Conservation (phyloP, 2,113 vertebrate genomes). For the Melanostigma gelatinosum region DNA sequence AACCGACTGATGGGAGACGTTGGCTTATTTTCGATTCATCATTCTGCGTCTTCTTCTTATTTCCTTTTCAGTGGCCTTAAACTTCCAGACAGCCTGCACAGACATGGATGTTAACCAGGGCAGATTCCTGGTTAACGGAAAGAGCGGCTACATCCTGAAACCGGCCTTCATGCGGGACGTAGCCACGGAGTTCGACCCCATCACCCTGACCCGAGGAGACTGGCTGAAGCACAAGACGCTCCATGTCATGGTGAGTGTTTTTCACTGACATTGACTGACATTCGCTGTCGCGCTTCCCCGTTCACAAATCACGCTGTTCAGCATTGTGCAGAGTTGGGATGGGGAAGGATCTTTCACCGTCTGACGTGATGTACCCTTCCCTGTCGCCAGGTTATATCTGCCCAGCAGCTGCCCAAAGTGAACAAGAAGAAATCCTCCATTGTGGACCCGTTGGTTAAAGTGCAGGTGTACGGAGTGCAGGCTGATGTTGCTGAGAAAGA, state of each 20-base stretch:
- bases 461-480: slow-evolving; percentile 88
- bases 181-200: slow-evolving; percentile 88
- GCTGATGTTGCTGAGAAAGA: slow-evolving; percentile 84
- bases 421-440: slow-evolving; percentile 89
- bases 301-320: not conserved
- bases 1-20: not conserved
- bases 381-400: slow-evolving; percentile 89
- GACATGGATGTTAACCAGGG: slow-evolving; percentile 96
- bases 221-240: slow-evolving; percentile 89
- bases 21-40: not conserved
- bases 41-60: not conserved
- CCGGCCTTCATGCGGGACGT: slow-evolving; percentile 88
- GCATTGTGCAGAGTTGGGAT: not conserved
- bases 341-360: not conserved
- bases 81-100: slow-evolving; percentile 91
- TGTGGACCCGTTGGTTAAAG: slow-evolving; percentile 90
- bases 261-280: not conserved
- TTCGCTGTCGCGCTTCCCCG: not conserved
- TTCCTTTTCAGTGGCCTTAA: slow-evolving; percentile 89
- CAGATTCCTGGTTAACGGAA: slow-evolving; percentile 90
- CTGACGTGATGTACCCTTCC: not conserved
- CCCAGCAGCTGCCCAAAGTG: slow-evolving; percentile 95
- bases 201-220: slow-evolving; percentile 85
- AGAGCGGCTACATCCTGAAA: slow-evolving; percentile 93
- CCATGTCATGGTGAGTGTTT: slow-evolving; percentile 86